Percentiles rank a stretch among this genome's conserved stretches.
These are phyloP conservation scores for Carlito syrichta DNA, from an alignment of 2,113 vertebrate genomes.

Conservation along the genomic window DNA sequence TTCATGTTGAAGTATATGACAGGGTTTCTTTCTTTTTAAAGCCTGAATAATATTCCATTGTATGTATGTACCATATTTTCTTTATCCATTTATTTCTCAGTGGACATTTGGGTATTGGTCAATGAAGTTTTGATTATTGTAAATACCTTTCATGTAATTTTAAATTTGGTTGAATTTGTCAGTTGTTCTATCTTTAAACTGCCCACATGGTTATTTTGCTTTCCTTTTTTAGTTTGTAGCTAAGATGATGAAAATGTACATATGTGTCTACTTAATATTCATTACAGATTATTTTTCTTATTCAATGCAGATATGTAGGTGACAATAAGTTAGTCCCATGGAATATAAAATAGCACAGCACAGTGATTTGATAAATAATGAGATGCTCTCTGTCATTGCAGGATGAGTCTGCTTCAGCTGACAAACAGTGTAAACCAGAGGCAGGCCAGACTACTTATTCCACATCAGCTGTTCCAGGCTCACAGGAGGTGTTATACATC, in stretches of 20 bases:
- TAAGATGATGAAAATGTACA: background rate
- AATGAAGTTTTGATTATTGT: too few relatives aligned
- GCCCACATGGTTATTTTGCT: background rate
- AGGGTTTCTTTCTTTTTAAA: background rate
- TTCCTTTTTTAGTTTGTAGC: slow-evolving; percentile 30
- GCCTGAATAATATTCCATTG: background rate
- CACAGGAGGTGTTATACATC: slow-evolving; percentile 90
- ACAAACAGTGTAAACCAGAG: slow-evolving; percentile 87
- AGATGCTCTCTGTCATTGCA: slow-evolving; percentile 72
- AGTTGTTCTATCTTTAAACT: background rate
- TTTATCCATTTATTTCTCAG: background rate
- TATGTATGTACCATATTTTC: background rate
- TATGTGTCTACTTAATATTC: background rate
- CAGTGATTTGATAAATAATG: background rate
- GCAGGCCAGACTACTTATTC: slow-evolving; percentile 85
- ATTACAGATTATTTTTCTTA: background rate
- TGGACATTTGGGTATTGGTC: background rate
- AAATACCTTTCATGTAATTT: background rate
- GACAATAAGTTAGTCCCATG: background rate
- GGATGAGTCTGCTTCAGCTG: slow-evolving; percentile 83
- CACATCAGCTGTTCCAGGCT: slow-evolving; percentile 85
- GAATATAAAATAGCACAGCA: background rate
- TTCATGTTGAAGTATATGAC: background rate
- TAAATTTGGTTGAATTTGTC: background rate
- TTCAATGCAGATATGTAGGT: background rate